phyloP scores from a whole-genome alignment of 2,113 vertebrate genomes.

The Ailurus styani region DNA sequence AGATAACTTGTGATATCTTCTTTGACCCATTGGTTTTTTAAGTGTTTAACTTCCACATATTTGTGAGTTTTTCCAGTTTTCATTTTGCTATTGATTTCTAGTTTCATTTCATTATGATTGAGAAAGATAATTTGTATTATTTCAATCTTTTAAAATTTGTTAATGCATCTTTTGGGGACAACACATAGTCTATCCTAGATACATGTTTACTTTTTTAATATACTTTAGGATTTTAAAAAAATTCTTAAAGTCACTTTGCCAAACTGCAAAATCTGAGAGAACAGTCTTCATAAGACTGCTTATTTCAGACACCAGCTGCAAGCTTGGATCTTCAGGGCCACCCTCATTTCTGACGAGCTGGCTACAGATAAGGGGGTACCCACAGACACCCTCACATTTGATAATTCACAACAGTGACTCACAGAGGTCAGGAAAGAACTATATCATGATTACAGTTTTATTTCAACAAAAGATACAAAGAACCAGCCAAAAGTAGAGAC shows the following conservation, averaged over 20 bases:
- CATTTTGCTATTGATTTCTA: not conserved
- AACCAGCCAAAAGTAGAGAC: not conserved
- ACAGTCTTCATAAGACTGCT: not conserved
- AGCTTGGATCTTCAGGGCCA: not conserved
- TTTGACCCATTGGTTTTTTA: not conserved
- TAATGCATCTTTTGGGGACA: not conserved
- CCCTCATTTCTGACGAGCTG: not conserved
- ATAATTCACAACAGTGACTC: not conserved
- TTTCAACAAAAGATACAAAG: not conserved
- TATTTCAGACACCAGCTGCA: not conserved
- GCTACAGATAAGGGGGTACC: not conserved
- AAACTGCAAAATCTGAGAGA: not conserved
- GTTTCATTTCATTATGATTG: not conserved
- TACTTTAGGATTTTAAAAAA: not conserved
- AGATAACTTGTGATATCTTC: not conserved
- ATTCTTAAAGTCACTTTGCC: not conserved
- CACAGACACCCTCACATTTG: not conserved
- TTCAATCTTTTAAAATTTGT: not conserved
- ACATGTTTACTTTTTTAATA: not conserved
- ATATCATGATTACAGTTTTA: not conserved
- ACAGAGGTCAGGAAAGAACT: not conserved
- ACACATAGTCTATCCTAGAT: not conserved
- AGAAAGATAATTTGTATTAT: not conserved
- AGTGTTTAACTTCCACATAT: not conserved
- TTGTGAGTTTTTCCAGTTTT: not conserved